Conservation (phyloP, 2,113 vertebrate genomes). For the Gambusia affinis region DNA sequence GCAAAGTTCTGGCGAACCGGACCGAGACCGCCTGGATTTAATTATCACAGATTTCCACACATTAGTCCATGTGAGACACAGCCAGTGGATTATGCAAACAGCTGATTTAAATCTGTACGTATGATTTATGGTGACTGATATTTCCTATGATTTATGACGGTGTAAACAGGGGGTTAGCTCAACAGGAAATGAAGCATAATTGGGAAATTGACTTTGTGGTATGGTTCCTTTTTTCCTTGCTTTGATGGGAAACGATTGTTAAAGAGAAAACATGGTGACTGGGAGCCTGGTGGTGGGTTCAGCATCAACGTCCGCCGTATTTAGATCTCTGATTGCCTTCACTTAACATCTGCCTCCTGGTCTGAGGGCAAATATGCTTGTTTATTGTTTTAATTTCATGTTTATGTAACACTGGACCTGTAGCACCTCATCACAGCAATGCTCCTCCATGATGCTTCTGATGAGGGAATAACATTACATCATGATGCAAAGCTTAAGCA, state of each 20-base stretch:
- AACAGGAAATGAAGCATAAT: slow-evolving; percentile 67
- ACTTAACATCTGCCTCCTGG: not conserved
- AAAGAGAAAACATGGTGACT: slow-evolving; percentile 20
- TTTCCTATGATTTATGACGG: slow-evolving; percentile 65
- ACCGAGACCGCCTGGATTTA: slow-evolving; percentile 54
- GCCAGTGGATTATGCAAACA: slow-evolving; percentile 52
- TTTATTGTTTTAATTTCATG: not conserved
- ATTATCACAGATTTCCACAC: slow-evolving; percentile 69
- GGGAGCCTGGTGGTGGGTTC: not conserved
- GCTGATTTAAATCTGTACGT: slow-evolving; percentile 60
- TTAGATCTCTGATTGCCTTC: not conserved
- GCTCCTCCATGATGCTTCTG: no score
- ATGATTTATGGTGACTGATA: slow-evolving; percentile 68
- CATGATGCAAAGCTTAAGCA: no score
- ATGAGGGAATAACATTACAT: no score
- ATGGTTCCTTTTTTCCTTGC: slow-evolving; percentile 23
- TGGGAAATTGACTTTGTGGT: slow-evolving; percentile 56
- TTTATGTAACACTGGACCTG: not conserved
- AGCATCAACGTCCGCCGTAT: not conserved
- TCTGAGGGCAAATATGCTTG: not conserved
- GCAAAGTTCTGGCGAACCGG: slow-evolving; percentile 21
- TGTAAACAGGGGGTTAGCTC: slow-evolving; percentile 36
- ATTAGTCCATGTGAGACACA: slow-evolving; percentile 61
- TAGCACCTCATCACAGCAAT: no score
- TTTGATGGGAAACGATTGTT: slow-evolving; percentile 32